A percentile compares a stretch with the other conserved stretches of the same genome.
Evolutionary conservation across 2,113 vertebrate genomes (phyloP).

Genomic region (Oenanthe melanoleuca): DNA sequence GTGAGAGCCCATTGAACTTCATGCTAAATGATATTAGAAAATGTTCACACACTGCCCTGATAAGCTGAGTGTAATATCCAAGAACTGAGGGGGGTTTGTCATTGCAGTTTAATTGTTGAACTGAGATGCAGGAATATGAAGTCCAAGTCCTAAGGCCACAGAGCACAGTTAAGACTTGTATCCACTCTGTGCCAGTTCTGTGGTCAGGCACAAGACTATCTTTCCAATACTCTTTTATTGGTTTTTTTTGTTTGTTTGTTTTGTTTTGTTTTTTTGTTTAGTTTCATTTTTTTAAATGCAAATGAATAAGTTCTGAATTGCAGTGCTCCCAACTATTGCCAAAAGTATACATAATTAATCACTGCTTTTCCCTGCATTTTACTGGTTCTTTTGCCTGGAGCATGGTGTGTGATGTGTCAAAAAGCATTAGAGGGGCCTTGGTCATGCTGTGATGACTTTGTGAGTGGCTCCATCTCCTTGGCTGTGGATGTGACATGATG

Average conservation of each 20-base stretch:
- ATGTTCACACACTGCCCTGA: not conserved
- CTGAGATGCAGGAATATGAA: not conserved
- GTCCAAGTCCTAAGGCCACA: not conserved
- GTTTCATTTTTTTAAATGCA: not conserved
- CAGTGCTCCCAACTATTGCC: not conserved
- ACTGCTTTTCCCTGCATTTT: not conserved
- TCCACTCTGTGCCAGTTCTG: not conserved
- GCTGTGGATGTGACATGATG: not conserved
- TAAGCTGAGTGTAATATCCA: not conserved
- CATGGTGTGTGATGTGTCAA: not conserved
- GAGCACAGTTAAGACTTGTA: not conserved
- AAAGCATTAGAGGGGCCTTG: not conserved
- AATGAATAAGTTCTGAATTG: not conserved
- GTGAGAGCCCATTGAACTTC: not conserved
- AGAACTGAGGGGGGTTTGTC: not conserved
- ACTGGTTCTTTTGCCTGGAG: not conserved
- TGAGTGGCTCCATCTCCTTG: not conserved
- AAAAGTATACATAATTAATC: not conserved
- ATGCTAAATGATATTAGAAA: not conserved
- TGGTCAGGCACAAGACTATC: not conserved
- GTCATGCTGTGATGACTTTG: not conserved
- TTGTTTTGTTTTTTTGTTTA: too few relatives aligned
- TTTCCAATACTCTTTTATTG: not conserved
- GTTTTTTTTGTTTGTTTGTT: too few relatives aligned
- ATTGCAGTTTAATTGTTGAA: not conserved